Conservation (phyloP, 2,797 vertebrate genomes). For the Knipowitschia caucasica region DNA sequence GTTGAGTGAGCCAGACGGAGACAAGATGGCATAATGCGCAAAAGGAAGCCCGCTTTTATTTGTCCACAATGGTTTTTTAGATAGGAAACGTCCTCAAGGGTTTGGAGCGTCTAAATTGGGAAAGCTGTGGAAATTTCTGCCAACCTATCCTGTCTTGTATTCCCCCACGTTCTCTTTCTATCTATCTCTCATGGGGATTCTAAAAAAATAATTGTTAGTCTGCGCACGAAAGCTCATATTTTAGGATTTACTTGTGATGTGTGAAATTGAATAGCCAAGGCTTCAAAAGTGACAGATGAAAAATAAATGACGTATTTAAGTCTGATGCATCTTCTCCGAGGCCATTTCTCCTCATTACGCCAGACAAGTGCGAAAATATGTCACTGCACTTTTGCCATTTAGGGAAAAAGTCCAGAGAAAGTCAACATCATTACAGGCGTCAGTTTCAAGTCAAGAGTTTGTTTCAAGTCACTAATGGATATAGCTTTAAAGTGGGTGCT, state of each 20-base stretch:
- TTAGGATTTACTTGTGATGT: conserved; percentile 23
- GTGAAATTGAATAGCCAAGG: conserved; percentile 7
- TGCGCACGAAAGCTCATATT: conserved; percentile 45
- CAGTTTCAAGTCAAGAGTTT: conserved; percentile 12
- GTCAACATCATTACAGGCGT: conserved; percentile 11
- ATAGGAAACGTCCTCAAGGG: conserved; percentile 18
- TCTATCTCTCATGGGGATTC: conserved; percentile 7
- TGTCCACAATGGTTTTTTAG: conserved; percentile 1
- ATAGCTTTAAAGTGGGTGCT: neutral
- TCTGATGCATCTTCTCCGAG: neutral
- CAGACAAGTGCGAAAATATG: conserved; percentile 4
- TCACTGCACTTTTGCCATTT: conserved; percentile 16
- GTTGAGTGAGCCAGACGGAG: conserved; percentile 18
- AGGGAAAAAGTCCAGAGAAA: conserved; percentile 10
- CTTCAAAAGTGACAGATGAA: conserved; percentile 9
- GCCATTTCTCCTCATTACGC: conserved; percentile 1
- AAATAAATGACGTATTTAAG: conserved; percentile 3
- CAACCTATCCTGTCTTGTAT: conserved; percentile 9
- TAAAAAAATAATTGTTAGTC: conserved; percentile 27
- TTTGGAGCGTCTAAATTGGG: conserved; percentile 38
- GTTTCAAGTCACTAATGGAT: conserved; percentile 15
- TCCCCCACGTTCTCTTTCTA: neutral
- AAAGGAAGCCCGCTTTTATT: conserved; percentile 8
- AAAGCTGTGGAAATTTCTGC: conserved; percentile 11
- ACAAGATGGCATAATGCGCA: neutral